These are phyloP conservation scores for Apocheima hispidaria DNA, from an alignment of 2,888 invertebrate genomes.

Conservation along the genomic window DNA sequence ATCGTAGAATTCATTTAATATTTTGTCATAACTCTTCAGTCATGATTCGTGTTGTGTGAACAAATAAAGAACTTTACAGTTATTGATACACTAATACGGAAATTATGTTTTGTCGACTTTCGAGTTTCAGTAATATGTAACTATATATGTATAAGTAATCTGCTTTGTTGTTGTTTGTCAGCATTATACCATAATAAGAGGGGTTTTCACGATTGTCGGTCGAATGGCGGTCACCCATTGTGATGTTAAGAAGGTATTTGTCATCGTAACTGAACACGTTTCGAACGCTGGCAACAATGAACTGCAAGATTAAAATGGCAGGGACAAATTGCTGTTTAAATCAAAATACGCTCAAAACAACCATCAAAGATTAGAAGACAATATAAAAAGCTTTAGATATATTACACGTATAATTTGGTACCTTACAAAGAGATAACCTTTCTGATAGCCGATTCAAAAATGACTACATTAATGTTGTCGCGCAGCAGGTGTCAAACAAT, in stretches of 20 bases:
- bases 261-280: conserved; percentile 64
- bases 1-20: not conserved
- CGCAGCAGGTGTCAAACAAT: conserved; percentile 59
- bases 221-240: conserved; percentile 66
- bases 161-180: conserved; percentile 39
- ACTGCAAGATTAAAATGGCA: conserved; percentile 53
- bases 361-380: conserved; percentile 40
- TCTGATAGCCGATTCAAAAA: conserved; percentile 51
- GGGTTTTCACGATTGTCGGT: conserved; percentile 58
- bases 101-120: not conserved
- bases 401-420: conserved; percentile 28
- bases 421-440: conserved; percentile 58
- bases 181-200: conserved; percentile 70
- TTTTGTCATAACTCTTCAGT: not conserved
- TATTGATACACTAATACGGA: not conserved
- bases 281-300: conserved; percentile 42
- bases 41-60: no score
- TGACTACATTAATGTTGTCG: conserved; percentile 44
- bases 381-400: conserved; percentile 37
- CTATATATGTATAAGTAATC: no score
- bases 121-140: conserved; percentile 8
- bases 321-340: conserved; percentile 53
- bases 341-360: conserved; percentile 42
- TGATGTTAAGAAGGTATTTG: conserved; percentile 72
- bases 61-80: not conserved